Conservation (phyloP, 1,140 invertebrate genomes). For the Amphibalanus amphitrite region DNA sequence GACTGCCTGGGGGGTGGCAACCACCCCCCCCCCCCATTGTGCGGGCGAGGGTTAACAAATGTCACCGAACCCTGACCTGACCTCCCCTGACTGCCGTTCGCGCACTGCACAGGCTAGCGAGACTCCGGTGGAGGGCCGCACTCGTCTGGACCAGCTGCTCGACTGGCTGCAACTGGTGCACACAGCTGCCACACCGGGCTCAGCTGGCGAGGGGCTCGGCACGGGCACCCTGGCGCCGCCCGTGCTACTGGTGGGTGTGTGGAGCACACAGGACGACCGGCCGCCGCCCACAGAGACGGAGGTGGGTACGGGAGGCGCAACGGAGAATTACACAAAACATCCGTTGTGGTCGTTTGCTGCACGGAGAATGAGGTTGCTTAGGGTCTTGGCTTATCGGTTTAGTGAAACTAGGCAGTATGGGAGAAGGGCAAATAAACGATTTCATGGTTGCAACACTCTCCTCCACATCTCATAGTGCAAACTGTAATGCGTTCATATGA, state of each 20-base stretch:
- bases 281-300: neutral
- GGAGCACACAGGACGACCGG: neutral
- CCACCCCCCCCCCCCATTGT: no score
- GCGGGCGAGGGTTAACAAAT: no score
- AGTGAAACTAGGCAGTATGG: no score
- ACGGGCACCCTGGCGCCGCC: neutral
- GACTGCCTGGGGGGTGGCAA: no score
- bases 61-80: no score
- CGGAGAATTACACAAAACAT: neutral
- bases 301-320: neutral
- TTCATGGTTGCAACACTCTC: no score
- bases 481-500: neutral
- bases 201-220: no score
- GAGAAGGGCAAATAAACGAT: no score
- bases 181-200: neutral
- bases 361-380: no score
- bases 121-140: neutral
- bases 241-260: neutral
- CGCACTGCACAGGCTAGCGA: neutral
- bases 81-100: no score
- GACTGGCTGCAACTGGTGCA: neutral
- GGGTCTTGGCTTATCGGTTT: no score
- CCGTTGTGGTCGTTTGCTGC: neutral
- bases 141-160: neutral
- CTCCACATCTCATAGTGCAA: neutral